Percentiles rank a stretch among this genome's conserved stretches.
Evolutionary conservation across 1,140 invertebrate genomes (phyloP).

Genomic region (Aphis gossypii): DNA sequence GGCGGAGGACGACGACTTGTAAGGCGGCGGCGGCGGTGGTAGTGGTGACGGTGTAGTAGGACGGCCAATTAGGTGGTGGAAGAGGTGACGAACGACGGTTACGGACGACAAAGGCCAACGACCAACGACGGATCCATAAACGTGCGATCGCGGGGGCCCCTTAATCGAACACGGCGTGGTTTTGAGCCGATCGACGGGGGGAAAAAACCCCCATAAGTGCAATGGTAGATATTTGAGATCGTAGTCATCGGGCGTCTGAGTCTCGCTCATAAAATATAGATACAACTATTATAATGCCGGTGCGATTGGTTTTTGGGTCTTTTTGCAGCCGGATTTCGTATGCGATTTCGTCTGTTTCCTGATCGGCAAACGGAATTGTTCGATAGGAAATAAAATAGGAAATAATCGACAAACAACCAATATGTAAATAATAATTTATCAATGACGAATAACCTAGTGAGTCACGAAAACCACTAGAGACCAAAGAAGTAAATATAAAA

Average conservation of each 20-base stretch:
- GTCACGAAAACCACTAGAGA: neutral
- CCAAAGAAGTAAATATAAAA: no score
- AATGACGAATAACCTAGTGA: neutral
- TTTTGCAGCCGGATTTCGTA: neutral
- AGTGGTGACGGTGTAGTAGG: neutral
- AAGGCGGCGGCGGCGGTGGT: neutral
- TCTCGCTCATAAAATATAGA: neutral
- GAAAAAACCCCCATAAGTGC: no score
- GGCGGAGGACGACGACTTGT: neutral
- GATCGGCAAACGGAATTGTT: no score
- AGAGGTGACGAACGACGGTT: neutral
- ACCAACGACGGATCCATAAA: neutral
- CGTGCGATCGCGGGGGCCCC: neutral
- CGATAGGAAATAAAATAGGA: neutral
- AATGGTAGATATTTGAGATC: neutral
- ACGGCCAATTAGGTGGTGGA: neutral
- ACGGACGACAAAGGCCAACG: neutral
- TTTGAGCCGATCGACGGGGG: neutral
- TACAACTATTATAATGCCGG: neutral
- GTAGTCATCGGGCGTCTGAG: neutral
- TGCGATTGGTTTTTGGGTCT: neutral
- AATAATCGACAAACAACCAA: neutral
- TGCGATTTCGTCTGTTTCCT: neutral
- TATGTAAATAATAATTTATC: neutral
- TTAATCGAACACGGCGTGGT: neutral